These are phyloP conservation scores for Andrena fulva DNA, from an alignment of 2,888 invertebrate species.

Conservation along the genomic window DNA sequence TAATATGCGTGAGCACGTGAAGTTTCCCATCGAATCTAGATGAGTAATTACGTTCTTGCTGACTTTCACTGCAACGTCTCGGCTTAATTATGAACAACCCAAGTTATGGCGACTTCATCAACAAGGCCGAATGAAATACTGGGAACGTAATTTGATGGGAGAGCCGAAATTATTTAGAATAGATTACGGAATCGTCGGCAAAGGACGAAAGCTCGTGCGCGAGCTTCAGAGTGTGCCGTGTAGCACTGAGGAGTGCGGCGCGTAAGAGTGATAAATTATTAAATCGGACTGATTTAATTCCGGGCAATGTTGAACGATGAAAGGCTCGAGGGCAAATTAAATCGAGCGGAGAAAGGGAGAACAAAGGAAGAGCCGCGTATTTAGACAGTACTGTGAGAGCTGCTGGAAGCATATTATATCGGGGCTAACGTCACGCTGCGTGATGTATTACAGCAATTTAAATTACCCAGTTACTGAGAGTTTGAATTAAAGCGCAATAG, in stretches of 20 bases:
- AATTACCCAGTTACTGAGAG: constrained; percentile 40
- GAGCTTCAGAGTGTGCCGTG: constrained; percentile 13
- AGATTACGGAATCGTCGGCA: constrained; percentile 11
- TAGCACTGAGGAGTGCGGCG: constrained; percentile 2
- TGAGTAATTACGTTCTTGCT: no score
- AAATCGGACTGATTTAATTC: constrained; percentile 47
- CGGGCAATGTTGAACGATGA: constrained; percentile 45
- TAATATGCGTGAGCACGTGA: no score
- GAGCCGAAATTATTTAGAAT: constrained; percentile 37
- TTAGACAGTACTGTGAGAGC: constrained; percentile 35
- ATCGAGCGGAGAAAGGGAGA: constrained; percentile 5
- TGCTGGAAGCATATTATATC: constrained; percentile 51
- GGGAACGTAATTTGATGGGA: background rate
- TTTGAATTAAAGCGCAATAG: constrained; percentile 37
- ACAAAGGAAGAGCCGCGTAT: constrained; percentile 24
- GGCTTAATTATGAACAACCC: no score
- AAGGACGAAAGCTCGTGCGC: constrained; percentile 3
- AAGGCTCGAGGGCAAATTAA: constrained; percentile 38
- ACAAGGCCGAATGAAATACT: background rate
- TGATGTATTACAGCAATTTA: constrained; percentile 53
- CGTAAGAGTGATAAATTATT: constrained; percentile 45
- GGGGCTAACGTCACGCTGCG: constrained; percentile 23
- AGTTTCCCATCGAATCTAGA: no score
- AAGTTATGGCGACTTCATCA: background rate
- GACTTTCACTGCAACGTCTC: no score